A percentile compares a stretch with the other conserved stretches of the same genome.
Evolutionary conservation across 2,888 invertebrate genomes (phyloP).

Genomic region (Apamea epomidion): DNA sequence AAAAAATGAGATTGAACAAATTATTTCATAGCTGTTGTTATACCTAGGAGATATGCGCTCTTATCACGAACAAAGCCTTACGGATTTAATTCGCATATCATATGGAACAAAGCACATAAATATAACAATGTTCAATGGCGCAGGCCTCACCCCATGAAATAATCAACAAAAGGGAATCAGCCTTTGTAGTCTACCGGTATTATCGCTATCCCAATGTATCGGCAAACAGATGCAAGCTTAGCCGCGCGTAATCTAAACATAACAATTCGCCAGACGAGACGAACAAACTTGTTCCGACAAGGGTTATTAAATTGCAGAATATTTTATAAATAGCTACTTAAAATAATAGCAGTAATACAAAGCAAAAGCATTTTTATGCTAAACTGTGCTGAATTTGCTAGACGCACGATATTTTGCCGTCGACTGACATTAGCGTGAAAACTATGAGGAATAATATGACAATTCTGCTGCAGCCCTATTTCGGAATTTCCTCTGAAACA

Average conservation of each 20-base stretch:
- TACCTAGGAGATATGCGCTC: slow-evolving; percentile 28
- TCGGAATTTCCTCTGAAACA: slow-evolving; percentile 6
- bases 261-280: slow-evolving; percentile 21
- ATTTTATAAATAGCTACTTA: slow-evolving; percentile 22
- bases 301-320: slow-evolving; percentile 18
- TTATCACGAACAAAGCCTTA: slow-evolving; percentile 42
- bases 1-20: slow-evolving; percentile 56
- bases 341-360: slow-evolving; percentile 25
- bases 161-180: slow-evolving; percentile 39
- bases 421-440: slow-evolving; percentile 28
- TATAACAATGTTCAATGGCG: slow-evolving; percentile 28
- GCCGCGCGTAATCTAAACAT: slow-evolving; percentile 31
- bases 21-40: slow-evolving; percentile 50
- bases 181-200: slow-evolving; percentile 36
- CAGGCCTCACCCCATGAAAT: slow-evolving; percentile 28
- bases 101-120: slow-evolving; percentile 13
- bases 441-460: slow-evolving; percentile 15
- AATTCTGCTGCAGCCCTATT: slow-evolving; percentile 13
- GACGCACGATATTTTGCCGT: slow-evolving; percentile 35
- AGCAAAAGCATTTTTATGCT: slow-evolving; percentile 39
- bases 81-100: slow-evolving; percentile 44
- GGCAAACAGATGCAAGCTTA: slow-evolving; percentile 43
- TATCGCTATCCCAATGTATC: slow-evolving; percentile 44
- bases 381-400: slow-evolving; percentile 33
- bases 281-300: slow-evolving; percentile 5